Base-by-base conservation (phyloP, 92 coral and sea anemone species). In the Zoanthus sansibaricus region DNA sequence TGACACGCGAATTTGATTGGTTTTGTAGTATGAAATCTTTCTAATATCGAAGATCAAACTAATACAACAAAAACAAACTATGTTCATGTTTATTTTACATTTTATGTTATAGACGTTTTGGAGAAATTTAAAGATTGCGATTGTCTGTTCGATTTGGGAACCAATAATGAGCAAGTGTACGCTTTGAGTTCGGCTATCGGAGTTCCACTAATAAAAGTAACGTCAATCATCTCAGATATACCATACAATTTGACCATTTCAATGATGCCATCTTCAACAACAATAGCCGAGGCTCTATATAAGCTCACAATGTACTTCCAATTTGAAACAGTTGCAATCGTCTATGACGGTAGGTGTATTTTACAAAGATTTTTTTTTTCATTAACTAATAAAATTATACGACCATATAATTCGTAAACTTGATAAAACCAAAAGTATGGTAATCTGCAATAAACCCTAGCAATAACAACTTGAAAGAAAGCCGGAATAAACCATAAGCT, bases 301-400 rank as follows among this genome's bases (percentile, higher is more conserved):
- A 95, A 91, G 71, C 54, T 94, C 32, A 87, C 88, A 44, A 83
- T 90, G 76, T 91, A 67, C 74, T 94, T 88, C 61, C 33, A 62
- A 11, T 93, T 93, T 51, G 67, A 86, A 42, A 83, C 82, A 21
- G 88, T 94, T 7, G 94, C 96, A 54, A 83, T 95, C 7, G 89
- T 95, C 10, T 95, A 95, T 78, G 98, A 95, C 69, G 95, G 98
- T 95, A 71, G 68, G 91, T 73, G 21, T 21, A 9, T 46, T 9
- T 31, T 37, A 37, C 42, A 37, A 37, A 37, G 42, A 37, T 37
- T 37, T 4, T 37, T 2, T 37, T 37, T 37, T 37, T 37, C 42
- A 37, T 37, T 37, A 37, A 37, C 42, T 37, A 37, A 37, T 37
- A 25, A 25, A 25, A 25, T 25, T 25, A 37, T 37, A 37, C 4